Evolutionary conservation across 2,888 invertebrate species (phyloP), one percentile per base, ranked within the genome.

Genomic region (Vandiemenella viatica): DNA sequence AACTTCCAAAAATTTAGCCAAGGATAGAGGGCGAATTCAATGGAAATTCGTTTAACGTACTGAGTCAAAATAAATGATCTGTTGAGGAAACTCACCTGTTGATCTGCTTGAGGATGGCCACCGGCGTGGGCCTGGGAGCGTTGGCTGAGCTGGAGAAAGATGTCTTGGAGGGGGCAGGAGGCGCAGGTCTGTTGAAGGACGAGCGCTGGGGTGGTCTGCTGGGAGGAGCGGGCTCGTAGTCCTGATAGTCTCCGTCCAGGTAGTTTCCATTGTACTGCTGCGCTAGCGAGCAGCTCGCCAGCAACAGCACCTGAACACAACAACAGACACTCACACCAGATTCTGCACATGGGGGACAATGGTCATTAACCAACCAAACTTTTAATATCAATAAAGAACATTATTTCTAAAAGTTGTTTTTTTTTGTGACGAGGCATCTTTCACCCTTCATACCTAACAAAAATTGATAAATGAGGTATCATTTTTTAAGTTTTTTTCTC

Each of bases 101-200:
- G 56, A 90, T 88, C 68, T 89, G 89, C 64, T 89, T 88, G 49
- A 90, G 72, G 59, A 89, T 89, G 38, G 88, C 72, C 43, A 88
- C 79, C 0, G 86, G 77, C 0, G 80, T 73, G 32, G 76, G 71
- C 53, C 69, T 71, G 1, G 73, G 68, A 19, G 60, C 64, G 50
- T 72, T 70, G 15, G 51, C 43, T 1, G 32, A 19, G 16, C 43
- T 40, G 17, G 50, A 7, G 22, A 44, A 37, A 26, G 50, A 21
- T 18, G 41, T 43, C 32, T 41, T 47, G 20, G 40, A 43, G 4
- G 42, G 41, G 20, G 48, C 18, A 3, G 50, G 32, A 23, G 49
- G 46, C 16, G 51, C 22, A 18, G 46, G 47, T 8, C 51, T 38
- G 10, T 32, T 37, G 32, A 23, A 51, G 17, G 50, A 45, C 22